Evolutionary conservation across 2,113 vertebrate species (phyloP).

Genomic region (Actinemys pallida): DNA sequence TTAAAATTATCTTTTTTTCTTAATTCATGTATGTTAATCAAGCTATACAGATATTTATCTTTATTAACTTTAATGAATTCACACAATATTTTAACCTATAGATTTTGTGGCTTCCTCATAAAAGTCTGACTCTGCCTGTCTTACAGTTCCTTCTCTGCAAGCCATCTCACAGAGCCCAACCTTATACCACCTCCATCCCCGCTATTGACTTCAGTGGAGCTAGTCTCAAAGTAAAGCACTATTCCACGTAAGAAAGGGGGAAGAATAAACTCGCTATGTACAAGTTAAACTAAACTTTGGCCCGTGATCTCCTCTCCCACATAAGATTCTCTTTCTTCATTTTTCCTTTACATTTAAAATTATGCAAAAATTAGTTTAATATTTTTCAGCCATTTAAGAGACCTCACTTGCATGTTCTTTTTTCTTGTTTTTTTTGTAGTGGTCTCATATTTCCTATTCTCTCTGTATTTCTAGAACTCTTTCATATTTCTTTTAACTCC

Average conservation of each 20-base stretch:
- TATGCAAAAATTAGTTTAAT: slow-evolving; percentile 8
- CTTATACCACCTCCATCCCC: not conserved
- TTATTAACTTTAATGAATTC: not conserved
- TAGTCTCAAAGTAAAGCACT: not conserved
- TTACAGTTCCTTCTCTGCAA: not conserved
- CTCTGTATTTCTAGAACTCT: slow-evolving; percentile 40
- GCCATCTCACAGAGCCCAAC: not conserved
- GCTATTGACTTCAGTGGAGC: not conserved
- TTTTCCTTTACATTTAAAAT: slow-evolving; percentile 25
- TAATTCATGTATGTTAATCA: not conserved
- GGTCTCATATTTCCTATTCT: not conserved
- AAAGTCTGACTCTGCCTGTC: not conserved
- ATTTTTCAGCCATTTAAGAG: slow-evolving; percentile 8
- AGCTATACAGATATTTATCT: not conserved
- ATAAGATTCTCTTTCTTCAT: slow-evolving; percentile 19
- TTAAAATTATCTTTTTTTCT: not conserved
- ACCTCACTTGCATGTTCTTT: not conserved
- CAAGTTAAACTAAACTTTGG: slow-evolving; percentile 4
- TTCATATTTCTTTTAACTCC: not conserved
- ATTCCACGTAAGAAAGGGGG: not conserved
- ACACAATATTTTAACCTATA: not conserved
- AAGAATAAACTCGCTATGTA: not conserved
- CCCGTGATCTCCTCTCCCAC: slow-evolving; percentile 10
- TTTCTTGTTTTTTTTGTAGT: slow-evolving; percentile 19
- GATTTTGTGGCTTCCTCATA: not conserved